phyloP scores from a whole-genome alignment of 2,113 vertebrate species.

The Brachyhypopomus occidentalis region DNA sequence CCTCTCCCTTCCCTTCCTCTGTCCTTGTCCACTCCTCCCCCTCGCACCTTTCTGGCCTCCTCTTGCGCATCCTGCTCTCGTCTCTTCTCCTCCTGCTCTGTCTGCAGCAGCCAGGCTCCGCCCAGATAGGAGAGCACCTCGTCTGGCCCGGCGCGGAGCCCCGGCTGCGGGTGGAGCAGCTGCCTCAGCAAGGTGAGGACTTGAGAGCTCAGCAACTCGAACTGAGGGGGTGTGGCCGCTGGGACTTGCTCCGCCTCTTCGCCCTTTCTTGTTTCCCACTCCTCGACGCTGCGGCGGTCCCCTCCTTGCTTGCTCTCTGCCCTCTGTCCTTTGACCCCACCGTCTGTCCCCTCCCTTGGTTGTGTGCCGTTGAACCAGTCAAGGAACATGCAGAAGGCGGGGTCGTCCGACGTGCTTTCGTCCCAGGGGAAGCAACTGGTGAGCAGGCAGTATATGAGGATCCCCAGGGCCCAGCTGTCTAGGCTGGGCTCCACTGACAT shows the following conservation, averaged over 20 bases:
- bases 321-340: not conserved
- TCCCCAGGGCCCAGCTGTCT: conserved; percentile 87
- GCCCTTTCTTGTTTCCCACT: not conserved
- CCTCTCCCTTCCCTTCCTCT: conserved; percentile 67
- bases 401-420: conserved; percentile 76
- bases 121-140: conserved; percentile 80
- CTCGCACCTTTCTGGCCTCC: conserved; percentile 69
- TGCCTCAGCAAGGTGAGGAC: conserved; percentile 79
- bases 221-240: conserved; percentile 69
- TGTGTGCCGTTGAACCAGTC: conserved; percentile 75
- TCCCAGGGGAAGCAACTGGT: conserved; percentile 88
- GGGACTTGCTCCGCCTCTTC: not conserved
- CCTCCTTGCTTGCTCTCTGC: not conserved
- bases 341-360: conserved; percentile 46
- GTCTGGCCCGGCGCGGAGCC: conserved; percentile 75
- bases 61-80: conserved; percentile 68
- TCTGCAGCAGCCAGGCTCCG: conserved; percentile 74
- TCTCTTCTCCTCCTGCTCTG: conserved; percentile 67
- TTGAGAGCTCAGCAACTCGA: conserved; percentile 71
- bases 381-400: conserved; percentile 74
- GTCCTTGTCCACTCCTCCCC: conserved; percentile 63
- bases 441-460: conserved; percentile 83
- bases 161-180: conserved; percentile 79
- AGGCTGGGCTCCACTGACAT: conserved; percentile 77
- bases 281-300: not conserved